These are phyloP conservation scores for Glaucidium brasilianum DNA, from an alignment of 2,113 vertebrate genomes.

Conservation along the genomic window DNA sequence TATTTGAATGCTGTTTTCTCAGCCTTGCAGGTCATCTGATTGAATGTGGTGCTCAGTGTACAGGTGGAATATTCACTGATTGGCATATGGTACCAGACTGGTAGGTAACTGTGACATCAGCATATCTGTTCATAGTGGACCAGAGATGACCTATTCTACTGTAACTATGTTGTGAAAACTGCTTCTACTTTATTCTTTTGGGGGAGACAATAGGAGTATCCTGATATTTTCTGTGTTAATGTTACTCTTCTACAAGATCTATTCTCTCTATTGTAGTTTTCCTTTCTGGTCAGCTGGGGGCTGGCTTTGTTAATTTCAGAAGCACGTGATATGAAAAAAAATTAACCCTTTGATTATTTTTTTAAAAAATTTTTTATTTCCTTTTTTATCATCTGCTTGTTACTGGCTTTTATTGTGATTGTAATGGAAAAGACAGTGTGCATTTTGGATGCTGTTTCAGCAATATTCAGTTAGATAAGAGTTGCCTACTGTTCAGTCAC, in stretches of 20 bases:
- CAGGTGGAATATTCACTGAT: conserved; percentile 88
- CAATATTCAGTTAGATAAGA: neutral
- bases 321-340: neutral
- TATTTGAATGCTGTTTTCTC: neutral
- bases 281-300: neutral
- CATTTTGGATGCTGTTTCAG: neutral
- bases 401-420: neutral
- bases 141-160: neutral
- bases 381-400: neutral
- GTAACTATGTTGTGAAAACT: neutral
- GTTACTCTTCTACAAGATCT: neutral
- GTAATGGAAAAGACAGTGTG: neutral
- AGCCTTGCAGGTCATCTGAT: conserved; percentile 87
- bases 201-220: neutral
- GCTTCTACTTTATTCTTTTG: neutral
- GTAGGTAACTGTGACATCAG: conserved; percentile 57
- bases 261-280: neutral
- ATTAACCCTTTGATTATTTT: neutral
- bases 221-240: neutral
- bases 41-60: conserved; percentile 86
- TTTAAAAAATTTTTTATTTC: neutral
- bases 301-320: neutral
- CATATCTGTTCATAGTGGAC: neutral
- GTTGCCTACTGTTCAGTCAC: neutral
- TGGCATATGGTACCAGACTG: conserved; percentile 84